These are phyloP conservation scores for Diadegma fenestrale DNA, from an alignment of 2,888 invertebrate species.

Conservation along the genomic window DNA sequence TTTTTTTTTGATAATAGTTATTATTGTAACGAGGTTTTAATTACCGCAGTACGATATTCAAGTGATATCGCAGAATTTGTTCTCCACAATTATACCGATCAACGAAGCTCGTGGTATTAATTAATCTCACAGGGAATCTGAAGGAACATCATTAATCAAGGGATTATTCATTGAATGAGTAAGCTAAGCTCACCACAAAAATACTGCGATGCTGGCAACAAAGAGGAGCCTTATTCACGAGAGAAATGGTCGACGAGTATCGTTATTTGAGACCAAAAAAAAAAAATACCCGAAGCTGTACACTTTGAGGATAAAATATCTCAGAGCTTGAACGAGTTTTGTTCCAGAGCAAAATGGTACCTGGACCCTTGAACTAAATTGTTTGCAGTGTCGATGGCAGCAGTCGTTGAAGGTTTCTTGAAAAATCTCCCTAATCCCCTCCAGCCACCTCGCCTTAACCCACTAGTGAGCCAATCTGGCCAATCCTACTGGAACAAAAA, in stretches of 20 bases:
- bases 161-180: conserved; percentile 23
- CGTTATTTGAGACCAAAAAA: not conserved
- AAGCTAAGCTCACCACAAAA: conserved; percentile 6
- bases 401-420: not conserved
- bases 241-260: conserved; percentile 4
- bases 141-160: conserved; percentile 5
- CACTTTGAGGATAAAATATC: not conserved
- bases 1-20: not conserved
- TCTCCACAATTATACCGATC: conserved; percentile 2
- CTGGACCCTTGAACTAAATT: not conserved
- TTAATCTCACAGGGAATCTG: conserved; percentile 14
- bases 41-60: not conserved
- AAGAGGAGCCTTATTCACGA: conserved; percentile 3
- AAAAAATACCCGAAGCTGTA: not conserved
- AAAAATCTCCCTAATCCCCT: not conserved
- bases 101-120: not conserved
- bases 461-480: not conserved
- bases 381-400: not conserved
- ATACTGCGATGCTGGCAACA: conserved; percentile 16
- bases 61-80: conserved; percentile 1
- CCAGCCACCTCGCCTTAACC: not conserved
- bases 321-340: not conserved
- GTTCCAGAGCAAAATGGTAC: not conserved
- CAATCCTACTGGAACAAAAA: not conserved
- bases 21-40: not conserved